phyloP scores from a whole-genome alignment of 2,797 vertebrate genomes.

The Setipinna tenuifilis region DNA sequence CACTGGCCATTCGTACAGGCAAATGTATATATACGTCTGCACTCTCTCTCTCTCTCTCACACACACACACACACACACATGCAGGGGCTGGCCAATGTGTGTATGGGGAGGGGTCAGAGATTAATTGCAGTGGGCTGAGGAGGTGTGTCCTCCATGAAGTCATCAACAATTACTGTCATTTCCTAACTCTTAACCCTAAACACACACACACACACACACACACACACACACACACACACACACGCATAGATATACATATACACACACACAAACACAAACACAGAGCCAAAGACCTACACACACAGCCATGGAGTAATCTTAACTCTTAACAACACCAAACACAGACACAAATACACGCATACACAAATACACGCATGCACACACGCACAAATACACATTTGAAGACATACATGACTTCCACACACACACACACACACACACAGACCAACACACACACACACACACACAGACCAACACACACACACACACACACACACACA shows the following conservation, averaged over 20 bases:
- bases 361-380: neutral
- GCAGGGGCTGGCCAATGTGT: neutral
- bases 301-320: no score
- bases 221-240: neutral
- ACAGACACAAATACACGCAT: neutral
- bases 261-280: no score
- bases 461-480: no score
- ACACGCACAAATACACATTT: neutral
- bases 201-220: neutral
- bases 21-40: no score
- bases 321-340: no score
- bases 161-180: slow-evolving; percentile 4
- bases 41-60: neutral
- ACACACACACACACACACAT: neutral
- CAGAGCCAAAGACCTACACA: no score
- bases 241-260: no score
- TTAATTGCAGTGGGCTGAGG: neutral
- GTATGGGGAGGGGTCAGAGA: neutral
- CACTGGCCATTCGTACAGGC: no score
- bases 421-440: neutral
- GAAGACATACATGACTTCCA: neutral
- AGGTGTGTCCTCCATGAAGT: neutral
- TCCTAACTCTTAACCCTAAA: neutral
- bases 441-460: no score
- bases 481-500: no score